A percentile compares a stretch with the other conserved stretches of the same genome.
These are phyloP conservation scores for Selene dorsalis DNA, from an alignment of 2,797 vertebrate genomes.

Conservation along the genomic window DNA sequence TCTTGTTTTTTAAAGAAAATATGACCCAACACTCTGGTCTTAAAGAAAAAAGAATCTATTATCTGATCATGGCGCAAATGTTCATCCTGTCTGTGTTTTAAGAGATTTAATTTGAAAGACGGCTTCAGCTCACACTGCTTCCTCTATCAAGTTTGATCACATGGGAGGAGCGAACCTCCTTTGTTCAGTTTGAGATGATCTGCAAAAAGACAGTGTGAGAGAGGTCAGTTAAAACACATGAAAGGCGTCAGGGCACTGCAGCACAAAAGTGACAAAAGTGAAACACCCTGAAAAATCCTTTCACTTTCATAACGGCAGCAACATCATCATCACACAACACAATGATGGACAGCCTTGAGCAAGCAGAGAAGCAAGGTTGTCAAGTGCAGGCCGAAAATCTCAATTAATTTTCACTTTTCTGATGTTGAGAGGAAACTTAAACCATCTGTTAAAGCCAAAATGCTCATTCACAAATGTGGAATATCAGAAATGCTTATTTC, in stretches of 20 bases:
- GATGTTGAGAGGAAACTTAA: background rate
- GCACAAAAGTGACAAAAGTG: constrained; percentile 12
- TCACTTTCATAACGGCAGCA: constrained; percentile 15
- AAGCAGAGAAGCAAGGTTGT: background rate
- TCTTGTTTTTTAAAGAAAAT: constrained; percentile 7
- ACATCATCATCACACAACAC: constrained; percentile 15
- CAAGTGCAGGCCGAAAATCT: background rate
- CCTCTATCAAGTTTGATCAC: constrained; percentile 10
- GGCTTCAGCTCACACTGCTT: constrained; percentile 1
- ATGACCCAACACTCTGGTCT: background rate
- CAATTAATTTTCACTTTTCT: background rate
- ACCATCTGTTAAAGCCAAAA: background rate
- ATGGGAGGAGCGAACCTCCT: constrained; percentile 4
- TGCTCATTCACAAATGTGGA: background rate
- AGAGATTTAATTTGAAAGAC: constrained; percentile 14
- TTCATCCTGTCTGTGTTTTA: constrained; percentile 15
- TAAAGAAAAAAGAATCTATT: background rate
- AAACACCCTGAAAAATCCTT: constrained; percentile 3
- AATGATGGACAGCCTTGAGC: constrained; percentile 14
- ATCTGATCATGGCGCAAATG: background rate
- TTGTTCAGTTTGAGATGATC: constrained; percentile 2
- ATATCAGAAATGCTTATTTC: background rate
- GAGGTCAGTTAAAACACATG: constrained; percentile 7
- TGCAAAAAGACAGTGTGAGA: constrained; percentile 4
- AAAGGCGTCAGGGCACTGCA: constrained; percentile 6